Conservation (phyloP, 2,113 vertebrate genomes). For the Corydoras maculifer region DNA sequence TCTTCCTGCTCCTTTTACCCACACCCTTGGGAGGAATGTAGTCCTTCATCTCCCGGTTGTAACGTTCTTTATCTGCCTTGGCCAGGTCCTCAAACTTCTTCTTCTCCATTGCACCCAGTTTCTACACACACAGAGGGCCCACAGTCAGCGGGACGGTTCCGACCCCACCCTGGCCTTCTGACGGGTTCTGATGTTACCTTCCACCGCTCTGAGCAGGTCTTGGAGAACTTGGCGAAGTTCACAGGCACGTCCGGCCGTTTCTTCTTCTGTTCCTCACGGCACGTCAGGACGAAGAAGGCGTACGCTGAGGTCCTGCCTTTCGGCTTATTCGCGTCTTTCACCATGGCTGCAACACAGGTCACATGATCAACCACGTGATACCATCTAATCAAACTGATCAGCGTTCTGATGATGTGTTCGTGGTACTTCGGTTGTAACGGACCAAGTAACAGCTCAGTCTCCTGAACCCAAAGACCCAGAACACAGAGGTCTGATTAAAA, state of each 20-base stretch:
- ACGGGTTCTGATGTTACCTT: conserved; percentile 67
- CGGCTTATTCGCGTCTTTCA: conserved; percentile 88
- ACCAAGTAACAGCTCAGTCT: too few species aligned
- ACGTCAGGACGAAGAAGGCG: conserved; percentile 94
- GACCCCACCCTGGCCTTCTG: background rate
- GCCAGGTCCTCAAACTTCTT: conserved; percentile 96
- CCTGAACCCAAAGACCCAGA: too few species aligned
- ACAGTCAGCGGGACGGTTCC: too few species aligned
- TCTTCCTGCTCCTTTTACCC: conserved; percentile 77
- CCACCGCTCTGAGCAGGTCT: conserved; percentile 93
- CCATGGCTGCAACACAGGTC: conserved; percentile 61
- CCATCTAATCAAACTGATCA: too few species aligned
- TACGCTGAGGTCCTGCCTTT: conserved; percentile 97
- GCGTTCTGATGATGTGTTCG: too few species aligned
- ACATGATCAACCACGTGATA: too few species aligned
- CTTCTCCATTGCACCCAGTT: conserved; percentile 94
- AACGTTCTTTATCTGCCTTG: conserved; percentile 88
- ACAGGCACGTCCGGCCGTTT: conserved; percentile 88
- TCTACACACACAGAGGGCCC: conserved; percentile 52
- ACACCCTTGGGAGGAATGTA: conserved; percentile 88
- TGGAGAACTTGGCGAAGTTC: conserved; percentile 93
- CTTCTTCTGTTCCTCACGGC: conserved; percentile 95
- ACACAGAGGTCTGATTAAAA: too few species aligned
- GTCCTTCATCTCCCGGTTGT: conserved; percentile 93
- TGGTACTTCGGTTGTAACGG: too few species aligned